These are phyloP conservation scores for Hucho hucho DNA, from an alignment of 2,113 vertebrate genomes.

Conservation along the genomic window DNA sequence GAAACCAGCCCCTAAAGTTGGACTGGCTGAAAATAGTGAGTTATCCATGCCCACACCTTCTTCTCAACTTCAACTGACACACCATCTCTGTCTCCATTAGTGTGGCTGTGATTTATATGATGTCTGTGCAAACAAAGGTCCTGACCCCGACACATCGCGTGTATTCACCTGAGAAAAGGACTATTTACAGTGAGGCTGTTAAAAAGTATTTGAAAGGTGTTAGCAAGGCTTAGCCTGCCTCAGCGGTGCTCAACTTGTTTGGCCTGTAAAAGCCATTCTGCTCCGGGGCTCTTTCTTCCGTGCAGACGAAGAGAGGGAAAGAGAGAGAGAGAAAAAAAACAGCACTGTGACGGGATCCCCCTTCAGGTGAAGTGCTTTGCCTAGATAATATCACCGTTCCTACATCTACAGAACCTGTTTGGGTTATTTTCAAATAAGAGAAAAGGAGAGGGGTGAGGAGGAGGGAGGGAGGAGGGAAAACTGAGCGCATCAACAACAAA, in stretches of 20 bases:
- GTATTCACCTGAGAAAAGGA: constrained; percentile 26
- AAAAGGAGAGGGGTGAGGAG: constrained; percentile 43
- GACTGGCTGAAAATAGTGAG: not conserved
- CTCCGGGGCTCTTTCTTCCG: constrained; percentile 65
- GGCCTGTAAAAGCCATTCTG: constrained; percentile 60
- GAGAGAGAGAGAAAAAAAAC: constrained; percentile 19
- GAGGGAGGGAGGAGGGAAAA: constrained; percentile 45
- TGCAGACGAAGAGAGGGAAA: constrained; percentile 57
- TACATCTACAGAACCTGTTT: constrained; percentile 79
- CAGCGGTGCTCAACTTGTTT: constrained; percentile 52
- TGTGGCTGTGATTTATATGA: not conserved
- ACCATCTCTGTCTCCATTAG: constrained; percentile 17
- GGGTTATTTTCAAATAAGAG: constrained; percentile 80
- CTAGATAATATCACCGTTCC: constrained; percentile 84
- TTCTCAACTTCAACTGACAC: not conserved
- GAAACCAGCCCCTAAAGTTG: not conserved
- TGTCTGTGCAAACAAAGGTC: constrained; percentile 7
- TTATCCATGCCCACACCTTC: not conserved
- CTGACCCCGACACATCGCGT: constrained; percentile 13
- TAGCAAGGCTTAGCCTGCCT: constrained; percentile 40
- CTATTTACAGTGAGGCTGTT: constrained; percentile 46
- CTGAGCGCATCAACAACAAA: constrained; percentile 69
- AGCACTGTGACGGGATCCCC: constrained; percentile 76
- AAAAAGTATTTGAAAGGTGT: constrained; percentile 29
- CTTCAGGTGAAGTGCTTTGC: constrained; percentile 75